phyloP scores from a whole-genome alignment of 2,888 invertebrate species.

The Drosophila flavopinicola region DNA sequence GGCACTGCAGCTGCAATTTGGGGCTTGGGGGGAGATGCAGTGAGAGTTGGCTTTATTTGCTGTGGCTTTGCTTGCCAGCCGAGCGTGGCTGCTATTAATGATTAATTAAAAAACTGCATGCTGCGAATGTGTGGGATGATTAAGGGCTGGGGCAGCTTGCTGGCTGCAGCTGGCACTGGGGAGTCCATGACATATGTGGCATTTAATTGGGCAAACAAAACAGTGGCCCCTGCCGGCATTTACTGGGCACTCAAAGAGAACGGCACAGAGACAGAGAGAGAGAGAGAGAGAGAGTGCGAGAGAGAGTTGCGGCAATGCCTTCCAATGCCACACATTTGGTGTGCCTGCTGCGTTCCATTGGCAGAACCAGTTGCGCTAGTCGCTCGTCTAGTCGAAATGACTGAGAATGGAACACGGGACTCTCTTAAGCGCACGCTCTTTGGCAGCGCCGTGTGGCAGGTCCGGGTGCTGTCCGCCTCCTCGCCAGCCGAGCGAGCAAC shows the following conservation, averaged over 20 bases:
- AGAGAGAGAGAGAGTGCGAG: slow-evolving; percentile 17
- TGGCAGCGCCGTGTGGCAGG: slow-evolving; percentile 56
- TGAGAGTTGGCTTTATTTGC: slow-evolving; percentile 36
- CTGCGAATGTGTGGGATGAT: slow-evolving; percentile 11
- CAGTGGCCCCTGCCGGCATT: slow-evolving; percentile 49
- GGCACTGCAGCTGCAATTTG: slow-evolving; percentile 52
- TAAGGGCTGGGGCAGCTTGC: too few relatives aligned
- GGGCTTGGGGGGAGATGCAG: too few relatives aligned
- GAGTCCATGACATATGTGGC: slow-evolving; percentile 71
- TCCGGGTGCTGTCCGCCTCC: slow-evolving; percentile 36
- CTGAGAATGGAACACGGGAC: slow-evolving; percentile 58
- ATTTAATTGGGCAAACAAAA: slow-evolving; percentile 76
- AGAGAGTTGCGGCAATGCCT: slow-evolving; percentile 22
- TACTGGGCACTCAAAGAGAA: background rate
- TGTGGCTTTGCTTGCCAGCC: slow-evolving; percentile 50
- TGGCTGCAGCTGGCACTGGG: slow-evolving; percentile 10
- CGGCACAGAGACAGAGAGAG: background rate
- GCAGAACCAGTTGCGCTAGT: slow-evolving; percentile 70
- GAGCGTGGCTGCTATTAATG: slow-evolving; percentile 72
- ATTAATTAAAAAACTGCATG: slow-evolving; percentile 75
- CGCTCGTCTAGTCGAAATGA: slow-evolving; percentile 32
- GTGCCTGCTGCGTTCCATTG: slow-evolving; percentile 18
- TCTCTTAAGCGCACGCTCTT: slow-evolving; percentile 56
- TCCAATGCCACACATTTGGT: slow-evolving; percentile 74
- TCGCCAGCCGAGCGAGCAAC: slow-evolving; percentile 18